Evolutionary conservation across 1,140 invertebrate species (phyloP), one percentile per base, ranked within the genome.

Genomic region (Rhagoletis pomonella): DNA sequence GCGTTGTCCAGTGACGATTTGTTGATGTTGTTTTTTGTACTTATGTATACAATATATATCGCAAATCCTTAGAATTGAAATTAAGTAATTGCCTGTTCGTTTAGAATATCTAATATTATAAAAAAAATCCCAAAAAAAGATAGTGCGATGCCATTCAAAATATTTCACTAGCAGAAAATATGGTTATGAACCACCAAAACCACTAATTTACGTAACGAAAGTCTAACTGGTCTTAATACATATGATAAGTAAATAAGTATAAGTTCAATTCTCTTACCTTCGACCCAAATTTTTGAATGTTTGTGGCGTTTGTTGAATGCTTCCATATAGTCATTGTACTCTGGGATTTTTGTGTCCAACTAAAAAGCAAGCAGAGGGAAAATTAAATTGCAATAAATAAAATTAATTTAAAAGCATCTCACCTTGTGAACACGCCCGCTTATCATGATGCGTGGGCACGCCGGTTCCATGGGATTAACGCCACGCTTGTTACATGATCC

Each of bases 391-490:
- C 10, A 4, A 69, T 12, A 10, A 2, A 39, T 4, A 29, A 29
- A 29, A 4, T 9, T 44, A 4, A 69, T 12, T 3, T 4, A 10
- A 14, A 17, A 69, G 2, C 4, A 65, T 86, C 87, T 91, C 91
- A 97, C 96, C 94, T 94, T 94, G 86, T 94, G 93, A 87, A 97
- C 95, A 90, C 94, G 94, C 58, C 97, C 97, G 42, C 95, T 95
- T 1, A 97, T 93, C 89, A 97, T 95, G 0, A 96, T 93, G 85
- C 96, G 94, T 1, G 96, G 95, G 94, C 97, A 97, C 9, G 96
- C 94, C 2, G 97, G 97, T 93, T 97, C 96, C 94, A 97, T 96
- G 0, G 97, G 96, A 92, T 97, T 97, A 87, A 94, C 95, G 84
- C 94, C 91, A 84, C 95, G 93, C 1, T 93, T 92, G 65, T 94